phyloP scores from a whole-genome alignment of 2,113 vertebrate species.

The Ranitomeya imitator region DNA sequence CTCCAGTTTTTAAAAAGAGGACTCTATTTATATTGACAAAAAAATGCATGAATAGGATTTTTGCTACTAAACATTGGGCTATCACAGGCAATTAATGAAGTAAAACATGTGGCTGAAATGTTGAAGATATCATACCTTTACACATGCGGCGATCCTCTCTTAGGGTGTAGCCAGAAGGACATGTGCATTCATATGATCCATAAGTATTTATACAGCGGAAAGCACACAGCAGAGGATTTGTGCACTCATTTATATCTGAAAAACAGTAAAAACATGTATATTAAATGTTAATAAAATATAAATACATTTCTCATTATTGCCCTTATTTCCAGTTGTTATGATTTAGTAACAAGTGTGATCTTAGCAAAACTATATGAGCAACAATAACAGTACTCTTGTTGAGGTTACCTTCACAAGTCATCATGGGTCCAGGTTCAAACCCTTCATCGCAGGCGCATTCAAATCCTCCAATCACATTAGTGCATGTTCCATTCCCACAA shows the following conservation, averaged over 20 bases:
- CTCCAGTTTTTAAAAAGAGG: not conserved
- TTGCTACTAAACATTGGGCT: too few species aligned
- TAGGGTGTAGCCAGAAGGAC: constrained; percentile 87
- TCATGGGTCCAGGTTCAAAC: constrained; percentile 90
- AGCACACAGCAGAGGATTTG: constrained; percentile 90
- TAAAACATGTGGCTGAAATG: not conserved
- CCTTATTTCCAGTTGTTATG: not conserved
- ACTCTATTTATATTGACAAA: not conserved
- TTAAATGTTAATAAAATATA: not conserved
- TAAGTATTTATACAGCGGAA: constrained; percentile 94
- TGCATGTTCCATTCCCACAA: constrained; percentile 91
- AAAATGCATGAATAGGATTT: too few species aligned
- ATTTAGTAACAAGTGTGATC: not conserved
- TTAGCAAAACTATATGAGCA: not conserved
- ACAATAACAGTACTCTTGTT: not conserved
- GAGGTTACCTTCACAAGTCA: constrained; percentile 87
- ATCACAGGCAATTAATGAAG: too few species aligned
- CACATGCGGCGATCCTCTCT: constrained; percentile 91
- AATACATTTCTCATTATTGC: not conserved
- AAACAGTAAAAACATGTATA: not conserved
- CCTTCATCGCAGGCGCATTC: constrained; percentile 89
- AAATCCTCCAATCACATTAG: constrained; percentile 88
- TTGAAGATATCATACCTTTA: constrained; percentile 76
- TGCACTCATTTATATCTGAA: constrained; percentile 90
- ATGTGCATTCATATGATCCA: constrained; percentile 90